These are phyloP conservation scores for Crotalus tigris DNA, from an alignment of 2,113 vertebrate genomes.

Conservation along the genomic window DNA sequence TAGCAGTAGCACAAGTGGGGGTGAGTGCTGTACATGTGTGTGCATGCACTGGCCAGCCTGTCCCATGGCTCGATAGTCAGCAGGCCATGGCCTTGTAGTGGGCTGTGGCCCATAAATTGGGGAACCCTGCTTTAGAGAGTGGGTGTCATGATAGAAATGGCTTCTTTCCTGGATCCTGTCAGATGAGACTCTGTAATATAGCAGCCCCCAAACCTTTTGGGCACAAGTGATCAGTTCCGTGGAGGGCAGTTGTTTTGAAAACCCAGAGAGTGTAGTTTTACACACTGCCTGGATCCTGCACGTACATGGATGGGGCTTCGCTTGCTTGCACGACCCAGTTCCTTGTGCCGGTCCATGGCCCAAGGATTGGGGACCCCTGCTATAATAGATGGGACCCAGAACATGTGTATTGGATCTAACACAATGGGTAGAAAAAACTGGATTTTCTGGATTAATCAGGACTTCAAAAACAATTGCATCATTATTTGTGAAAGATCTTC, in stretches of 20 bases:
- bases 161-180: not conserved
- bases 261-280: not conserved
- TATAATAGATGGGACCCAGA: not conserved
- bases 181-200: not conserved
- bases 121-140: not conserved
- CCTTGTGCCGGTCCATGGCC: not conserved
- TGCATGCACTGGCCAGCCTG: no score
- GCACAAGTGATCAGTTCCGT: not conserved
- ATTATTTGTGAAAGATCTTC: not conserved
- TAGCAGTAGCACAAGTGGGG: no score
- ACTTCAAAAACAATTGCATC: not conserved
- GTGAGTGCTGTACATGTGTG: no score
- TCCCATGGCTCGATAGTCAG: no score
- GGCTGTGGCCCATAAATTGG: no score
- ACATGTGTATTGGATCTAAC: not conserved
- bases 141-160: not conserved
- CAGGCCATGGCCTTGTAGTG: no score
- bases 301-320: not conserved
- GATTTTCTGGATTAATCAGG: not conserved
- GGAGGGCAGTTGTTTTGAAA: not conserved
- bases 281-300: not conserved
- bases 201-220: not conserved
- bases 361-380: no score
- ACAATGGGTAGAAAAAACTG: not conserved
- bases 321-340: not conserved